Percentiles rank a stretch among this genome's conserved stretches.
These are phyloP conservation scores for Drosophila equinoxialis DNA, from an alignment of 1,140 invertebrate species.

Conservation along the genomic window DNA sequence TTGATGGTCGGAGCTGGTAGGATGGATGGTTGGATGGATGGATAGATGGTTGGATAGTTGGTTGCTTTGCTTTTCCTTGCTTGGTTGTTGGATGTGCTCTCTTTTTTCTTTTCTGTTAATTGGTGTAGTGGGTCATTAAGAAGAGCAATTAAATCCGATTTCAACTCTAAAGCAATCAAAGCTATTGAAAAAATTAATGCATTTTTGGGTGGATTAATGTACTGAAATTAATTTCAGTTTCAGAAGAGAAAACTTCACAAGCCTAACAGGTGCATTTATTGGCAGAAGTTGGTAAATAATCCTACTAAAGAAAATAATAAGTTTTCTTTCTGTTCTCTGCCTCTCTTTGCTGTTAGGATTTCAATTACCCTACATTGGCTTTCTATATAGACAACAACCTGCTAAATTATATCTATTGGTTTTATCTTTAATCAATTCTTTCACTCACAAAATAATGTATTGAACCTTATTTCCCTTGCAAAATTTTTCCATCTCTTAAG, in stretches of 20 bases:
- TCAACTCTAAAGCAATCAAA: neutral
- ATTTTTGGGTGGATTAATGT: neutral
- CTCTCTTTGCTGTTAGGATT: no score
- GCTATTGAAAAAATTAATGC: neutral
- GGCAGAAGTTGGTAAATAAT: no score
- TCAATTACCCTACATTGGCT: no score
- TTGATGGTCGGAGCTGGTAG: neutral
- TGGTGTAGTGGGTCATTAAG: conserved; percentile 6
- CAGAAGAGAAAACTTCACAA: no score
- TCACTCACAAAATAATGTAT: no score
- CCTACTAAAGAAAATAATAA: no score
- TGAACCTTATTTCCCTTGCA: neutral
- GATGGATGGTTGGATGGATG: neutral
- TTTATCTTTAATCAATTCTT: no score
- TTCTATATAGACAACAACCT: no score
- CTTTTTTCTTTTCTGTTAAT: neutral
- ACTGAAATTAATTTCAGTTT: no score
- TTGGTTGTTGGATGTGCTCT: neutral
- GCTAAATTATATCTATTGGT: no score
- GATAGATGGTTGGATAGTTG: neutral
- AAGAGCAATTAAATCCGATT: conserved; percentile 8
- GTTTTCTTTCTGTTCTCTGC: no score
- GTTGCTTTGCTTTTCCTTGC: neutral
- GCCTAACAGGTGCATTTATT: no score
- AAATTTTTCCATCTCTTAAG: neutral